A percentile compares a stretch with the other conserved stretches of the same genome.
Evolutionary conservation across 2,113 vertebrate species (phyloP).

Genomic region (Pollimyrus isidori): DNA sequence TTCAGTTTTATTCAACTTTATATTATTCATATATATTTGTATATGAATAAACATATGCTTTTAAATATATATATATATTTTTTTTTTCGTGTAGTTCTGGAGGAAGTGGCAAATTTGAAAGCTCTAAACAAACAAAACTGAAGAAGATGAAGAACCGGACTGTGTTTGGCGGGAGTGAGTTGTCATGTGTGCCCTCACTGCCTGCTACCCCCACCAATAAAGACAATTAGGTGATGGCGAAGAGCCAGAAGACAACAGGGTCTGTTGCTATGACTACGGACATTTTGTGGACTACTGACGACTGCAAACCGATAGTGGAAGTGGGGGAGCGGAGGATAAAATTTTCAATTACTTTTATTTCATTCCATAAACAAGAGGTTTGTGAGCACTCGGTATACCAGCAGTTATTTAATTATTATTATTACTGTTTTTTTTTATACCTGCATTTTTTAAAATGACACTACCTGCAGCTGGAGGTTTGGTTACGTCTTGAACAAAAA

Average conservation of each 20-base stretch:
- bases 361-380: neutral
- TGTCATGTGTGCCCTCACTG: neutral
- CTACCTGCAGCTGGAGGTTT: neutral
- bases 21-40: neutral
- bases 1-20: neutral
- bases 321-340: neutral
- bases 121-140: neutral
- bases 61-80: neutral
- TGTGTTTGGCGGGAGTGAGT: neutral
- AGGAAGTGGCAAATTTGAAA: neutral
- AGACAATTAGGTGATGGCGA: neutral
- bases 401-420: neutral
- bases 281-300: neutral
- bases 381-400: neutral
- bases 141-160: neutral
- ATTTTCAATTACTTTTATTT: neutral
- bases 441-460: neutral
- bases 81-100: neutral
- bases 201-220: neutral
- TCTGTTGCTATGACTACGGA: neutral
- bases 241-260: neutral
- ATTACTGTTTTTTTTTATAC: neutral
- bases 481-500: neutral
- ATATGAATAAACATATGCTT: conserved; percentile 8
- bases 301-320: neutral